Conservation (phyloP, 2,888 invertebrate genomes). For the Drosophila testacea region DNA sequence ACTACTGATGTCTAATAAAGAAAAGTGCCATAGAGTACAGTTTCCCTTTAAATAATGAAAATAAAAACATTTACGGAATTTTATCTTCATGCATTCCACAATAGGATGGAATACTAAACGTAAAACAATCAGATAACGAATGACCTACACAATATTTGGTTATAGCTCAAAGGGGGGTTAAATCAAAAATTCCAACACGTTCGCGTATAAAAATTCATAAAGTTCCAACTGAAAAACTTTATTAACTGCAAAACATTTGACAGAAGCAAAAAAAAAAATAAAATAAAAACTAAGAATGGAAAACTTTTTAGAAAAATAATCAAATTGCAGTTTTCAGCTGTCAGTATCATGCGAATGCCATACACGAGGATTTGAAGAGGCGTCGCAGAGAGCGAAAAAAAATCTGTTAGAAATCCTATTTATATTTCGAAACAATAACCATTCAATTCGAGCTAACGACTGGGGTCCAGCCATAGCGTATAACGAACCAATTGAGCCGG, state of each 20-base stretch:
- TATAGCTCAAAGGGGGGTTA: not conserved
- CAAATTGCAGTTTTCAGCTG: slow-evolving; percentile 74
- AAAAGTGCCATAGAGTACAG: too few species aligned
- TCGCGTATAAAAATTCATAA: slow-evolving; percentile 34
- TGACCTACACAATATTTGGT: not conserved
- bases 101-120: too few species aligned
- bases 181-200: slow-evolving; percentile 19
- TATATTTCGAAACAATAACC: slow-evolving; percentile 81
- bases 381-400: slow-evolving; percentile 31
- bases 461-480: slow-evolving; percentile 56
- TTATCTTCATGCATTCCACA: too few species aligned
- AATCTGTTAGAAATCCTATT: slow-evolving; percentile 77
- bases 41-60: too few species aligned
- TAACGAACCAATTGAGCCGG: slow-evolving; percentile 78
- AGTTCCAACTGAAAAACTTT: slow-evolving; percentile 33
- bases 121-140: too few species aligned
- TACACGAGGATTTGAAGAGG: slow-evolving; percentile 27
- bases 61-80: too few species aligned
- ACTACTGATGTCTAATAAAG: too few species aligned
- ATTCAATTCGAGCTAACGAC: slow-evolving; percentile 80
- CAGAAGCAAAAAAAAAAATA: not conserved
- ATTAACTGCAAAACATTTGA: slow-evolving; percentile 45
- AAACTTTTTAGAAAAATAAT: slow-evolving; percentile 53
- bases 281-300: not conserved
- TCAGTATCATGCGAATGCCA: slow-evolving; percentile 37